Evolutionary conservation across 2,797 vertebrate species (phyloP), one percentile per base, ranked within the genome.

Genomic region (Taenioides sp.): DNA sequence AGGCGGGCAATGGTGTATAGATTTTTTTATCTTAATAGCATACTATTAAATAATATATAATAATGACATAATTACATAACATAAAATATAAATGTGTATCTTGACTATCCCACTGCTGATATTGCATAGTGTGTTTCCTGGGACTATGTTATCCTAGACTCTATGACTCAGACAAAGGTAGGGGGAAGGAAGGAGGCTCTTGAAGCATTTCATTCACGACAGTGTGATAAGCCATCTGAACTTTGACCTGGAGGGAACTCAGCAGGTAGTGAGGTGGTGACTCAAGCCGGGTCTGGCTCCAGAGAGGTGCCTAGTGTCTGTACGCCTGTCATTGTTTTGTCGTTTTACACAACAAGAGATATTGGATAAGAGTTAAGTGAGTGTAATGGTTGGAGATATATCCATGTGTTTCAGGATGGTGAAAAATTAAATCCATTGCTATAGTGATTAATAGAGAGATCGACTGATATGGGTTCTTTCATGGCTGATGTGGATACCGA

Each of bases 151-250:
- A 57, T 54, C 57, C 9, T 1, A 12, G 57, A 67, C 22, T 22
- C 18, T 1, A 1, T 86, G 88, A 86, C 69, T 77, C 57, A 83
- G 27, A 31, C 10, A 27, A 59, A 55, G 23, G 43, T 17, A 47
- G 47, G 59, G 17, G 25, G 65, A 54, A 54, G 65, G 65, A 66
- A 52, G 65, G 20, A 31, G 27, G 43, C 23, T 23, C 47, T 49
- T n/a, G 54, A 63, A 58, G 69, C 70, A 79, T 47, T 78, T 72
- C 70, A 79, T 74, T 66, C 64, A 64, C 75, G 58, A 11, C 61
- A 50, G 64, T 34, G 37, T 81, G 50, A 28, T 47, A 57, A 31
- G 62, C 57, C 70, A 57, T 9, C 25, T 68, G 22, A 74, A 52
- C 67, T 40, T 16, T 76, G 58, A 76, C 72, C n/a, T 65, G 22